A percentile compares a stretch with the other conserved stretches of the same genome.
Evolutionary conservation across 1,140 invertebrate species (phyloP).

Genomic region (Carcinoscorpius rotundicauda): DNA sequence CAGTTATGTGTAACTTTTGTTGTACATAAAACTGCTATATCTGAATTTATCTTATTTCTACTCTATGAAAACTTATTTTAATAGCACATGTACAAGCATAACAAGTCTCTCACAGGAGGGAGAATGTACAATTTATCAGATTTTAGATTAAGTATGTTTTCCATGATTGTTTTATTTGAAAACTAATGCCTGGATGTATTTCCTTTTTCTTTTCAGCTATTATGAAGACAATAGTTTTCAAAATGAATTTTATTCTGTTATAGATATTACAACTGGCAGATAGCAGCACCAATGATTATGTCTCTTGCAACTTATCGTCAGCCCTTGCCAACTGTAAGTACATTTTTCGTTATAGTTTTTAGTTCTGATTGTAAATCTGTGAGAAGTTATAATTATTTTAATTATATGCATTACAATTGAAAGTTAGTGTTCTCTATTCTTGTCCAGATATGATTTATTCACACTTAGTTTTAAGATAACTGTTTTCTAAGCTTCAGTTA

Average conservation of each 20-base stretch:
- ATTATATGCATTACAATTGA: background rate
- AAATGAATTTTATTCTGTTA: conserved; percentile 13
- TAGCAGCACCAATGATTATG: conserved; percentile 74
- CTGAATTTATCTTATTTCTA: too few species aligned
- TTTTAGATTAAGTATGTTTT: background rate
- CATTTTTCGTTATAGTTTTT: background rate
- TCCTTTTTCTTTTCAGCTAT: background rate
- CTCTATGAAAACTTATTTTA: too few species aligned
- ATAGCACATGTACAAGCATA: too few species aligned
- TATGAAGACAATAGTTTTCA: background rate
- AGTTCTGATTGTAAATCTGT: background rate
- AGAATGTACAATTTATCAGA: too few species aligned
- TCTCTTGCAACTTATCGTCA: conserved; percentile 69
- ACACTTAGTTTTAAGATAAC: too few species aligned
- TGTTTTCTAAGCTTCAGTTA: too few species aligned
- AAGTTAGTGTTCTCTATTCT: background rate
- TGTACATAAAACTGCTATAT: too few species aligned
- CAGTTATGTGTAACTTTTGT: too few species aligned
- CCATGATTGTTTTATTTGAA: background rate
- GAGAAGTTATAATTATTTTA: background rate
- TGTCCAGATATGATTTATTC: too few species aligned
- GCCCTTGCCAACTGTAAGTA: conserved; percentile 47
- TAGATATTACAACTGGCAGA: conserved; percentile 64
- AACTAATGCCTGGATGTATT: background rate
- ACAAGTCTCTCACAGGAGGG: too few species aligned